Base-by-base conservation (phyloP, 2,113 vertebrate species). In the Oriolus oriolus region DNA sequence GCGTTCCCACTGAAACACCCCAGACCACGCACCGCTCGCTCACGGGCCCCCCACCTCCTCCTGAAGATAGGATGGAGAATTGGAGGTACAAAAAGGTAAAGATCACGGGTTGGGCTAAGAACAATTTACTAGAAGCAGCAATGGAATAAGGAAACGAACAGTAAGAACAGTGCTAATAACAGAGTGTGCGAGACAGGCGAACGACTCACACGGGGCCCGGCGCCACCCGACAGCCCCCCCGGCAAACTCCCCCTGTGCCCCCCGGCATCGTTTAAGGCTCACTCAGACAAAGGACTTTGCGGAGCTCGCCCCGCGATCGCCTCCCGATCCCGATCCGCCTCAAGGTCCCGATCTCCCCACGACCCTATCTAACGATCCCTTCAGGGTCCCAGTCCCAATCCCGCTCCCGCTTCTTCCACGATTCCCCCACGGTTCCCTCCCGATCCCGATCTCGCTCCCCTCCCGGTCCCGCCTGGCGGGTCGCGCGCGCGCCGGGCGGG, bases 21-120 rank as follows among this genome's bases (percentile, higher is more conserved):
- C 15, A 42, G 15, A 42, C 35, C 9, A 39, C 1, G 1, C 37
- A 49, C 9, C 8, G 6, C 31, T 65, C 22, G 3, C 5, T 56
- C 11, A 41, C 4, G 4, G 54, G 2, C 15, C 7, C 7, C 2
- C 6, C 35, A 21, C 9, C 42, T 50, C 23, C 22, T 13, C 9
- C 39, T 12, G 33, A 2, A 2, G 6, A 42, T 0, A 28, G 44
- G 10, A 33, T 11, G 60, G 60, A 66, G 33, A 52, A 24, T 0
- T 37, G 5, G 17, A 49, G 14, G 30, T n/a, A 49, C 37, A 66
- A n/a, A 73, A 52, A 53, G 4, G 9, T 5, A 39, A 45, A 66
- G 39, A 33, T 30, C 16, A 23, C 7, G 13, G 10, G 33, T 7
- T 39, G 52, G n/a, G 23, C 21, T 37, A 30, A 30, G 23, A 45